Evolutionary conservation across 2,888 invertebrate species (phyloP).

Genomic region (Calameuta filiformis): DNA sequence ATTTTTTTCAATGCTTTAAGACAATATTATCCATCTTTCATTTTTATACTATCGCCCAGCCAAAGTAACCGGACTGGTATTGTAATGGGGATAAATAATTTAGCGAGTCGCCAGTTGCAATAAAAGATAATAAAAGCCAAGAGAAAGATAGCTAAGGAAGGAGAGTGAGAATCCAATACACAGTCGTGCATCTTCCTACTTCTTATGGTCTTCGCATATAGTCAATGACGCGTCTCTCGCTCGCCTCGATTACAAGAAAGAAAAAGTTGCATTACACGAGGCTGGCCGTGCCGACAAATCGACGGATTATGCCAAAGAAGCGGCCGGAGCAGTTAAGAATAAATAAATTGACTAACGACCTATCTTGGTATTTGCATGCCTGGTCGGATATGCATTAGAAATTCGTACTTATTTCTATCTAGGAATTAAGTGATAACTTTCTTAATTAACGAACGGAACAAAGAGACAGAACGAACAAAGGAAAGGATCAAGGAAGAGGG

Average conservation of each 20-base stretch:
- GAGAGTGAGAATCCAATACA: background rate
- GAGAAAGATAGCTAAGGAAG: conserved; percentile 18
- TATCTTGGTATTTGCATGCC: background rate
- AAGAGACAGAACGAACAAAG: no score
- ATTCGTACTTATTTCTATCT: no score
- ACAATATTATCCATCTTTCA: no score
- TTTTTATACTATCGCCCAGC: no score
- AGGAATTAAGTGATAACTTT: no score
- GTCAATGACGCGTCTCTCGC: conserved; percentile 48
- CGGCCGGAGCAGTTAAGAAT: conserved; percentile 40
- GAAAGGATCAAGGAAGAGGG: no score
- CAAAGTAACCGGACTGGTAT: no score
- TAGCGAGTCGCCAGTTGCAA: conserved; percentile 47
- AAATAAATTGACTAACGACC: conserved; percentile 58
- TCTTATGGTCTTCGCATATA: conserved; percentile 56
- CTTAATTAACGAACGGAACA: no score
- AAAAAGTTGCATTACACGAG: conserved; percentile 61
- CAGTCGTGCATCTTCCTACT: conserved; percentile 45
- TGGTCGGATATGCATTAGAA: no score
- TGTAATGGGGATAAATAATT: conserved; percentile 51
- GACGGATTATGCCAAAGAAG: conserved; percentile 58
- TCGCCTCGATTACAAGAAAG: conserved; percentile 56
- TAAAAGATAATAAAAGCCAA: conserved; percentile 37
- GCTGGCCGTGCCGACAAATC: conserved; percentile 62
- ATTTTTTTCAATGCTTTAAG: no score